phyloP scores from a whole-genome alignment of 2,888 invertebrate genomes.

The Campopleginae sp. region DNA sequence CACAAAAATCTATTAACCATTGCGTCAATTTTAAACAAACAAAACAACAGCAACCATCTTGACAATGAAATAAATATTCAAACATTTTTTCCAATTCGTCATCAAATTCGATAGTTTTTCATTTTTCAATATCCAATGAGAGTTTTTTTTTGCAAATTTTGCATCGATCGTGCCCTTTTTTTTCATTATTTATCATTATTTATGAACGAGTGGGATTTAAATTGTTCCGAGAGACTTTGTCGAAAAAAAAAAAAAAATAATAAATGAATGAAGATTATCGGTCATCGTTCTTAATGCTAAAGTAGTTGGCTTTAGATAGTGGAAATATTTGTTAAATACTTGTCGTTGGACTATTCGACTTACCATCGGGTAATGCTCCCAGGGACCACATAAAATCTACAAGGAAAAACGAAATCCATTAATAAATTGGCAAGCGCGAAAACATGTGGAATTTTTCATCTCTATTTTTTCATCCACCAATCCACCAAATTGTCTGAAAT shows the following conservation, averaged over 20 bases:
- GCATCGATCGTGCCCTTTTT: too few relatives aligned
- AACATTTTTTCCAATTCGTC: background rate
- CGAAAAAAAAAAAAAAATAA: too few relatives aligned
- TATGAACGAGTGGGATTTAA: too few relatives aligned
- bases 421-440: conserved; percentile 70
- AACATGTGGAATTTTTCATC: conserved; percentile 5
- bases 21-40: background rate
- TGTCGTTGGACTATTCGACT: conserved; percentile 84
- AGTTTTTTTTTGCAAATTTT: too few relatives aligned
- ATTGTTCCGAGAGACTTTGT: too few relatives aligned
- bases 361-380: conserved; percentile 99
- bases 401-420: conserved; percentile 86
- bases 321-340: background rate
- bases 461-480: conserved; percentile 52
- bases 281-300: too few relatives aligned
- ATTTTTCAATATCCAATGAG: too few relatives aligned
- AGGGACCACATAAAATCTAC: conserved; percentile 99
- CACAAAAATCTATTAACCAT: conserved; percentile 52
- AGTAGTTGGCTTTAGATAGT: background rate
- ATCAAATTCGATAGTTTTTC: background rate
- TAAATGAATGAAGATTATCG: too few relatives aligned
- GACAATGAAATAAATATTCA: background rate
- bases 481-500: conserved; percentile 65
- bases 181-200: too few relatives aligned
- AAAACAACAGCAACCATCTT: too few relatives aligned